Base-by-base conservation (phyloP, 2,113 vertebrate genomes). In the Halcyon senegalensis region DNA sequence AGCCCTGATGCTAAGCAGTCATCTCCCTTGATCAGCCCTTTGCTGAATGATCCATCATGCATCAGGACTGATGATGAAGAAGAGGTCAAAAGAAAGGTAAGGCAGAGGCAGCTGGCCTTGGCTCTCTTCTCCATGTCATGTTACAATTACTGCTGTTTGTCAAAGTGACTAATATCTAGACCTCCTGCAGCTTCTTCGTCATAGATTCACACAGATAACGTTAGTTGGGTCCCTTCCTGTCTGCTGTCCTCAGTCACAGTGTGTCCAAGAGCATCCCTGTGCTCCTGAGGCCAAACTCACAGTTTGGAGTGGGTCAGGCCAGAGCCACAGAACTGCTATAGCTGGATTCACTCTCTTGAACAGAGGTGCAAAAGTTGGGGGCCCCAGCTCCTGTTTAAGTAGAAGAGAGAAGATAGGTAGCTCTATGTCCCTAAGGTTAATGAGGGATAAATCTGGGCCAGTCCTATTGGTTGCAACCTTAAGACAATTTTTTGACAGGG, bases 21-120 rank as follows among this genome's bases (percentile, higher is more conserved):
- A 16, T 99, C 99, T 25, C 99, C 99, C 2, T 97, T 99, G 96
- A 98, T 99, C 97, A 99, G 99, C 95, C 99, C 99, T 7, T 97
- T 99, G 97, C 98, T 99, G 94, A 99, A 99, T 15, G 99, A 99
- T 67, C 98, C 98, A 4, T 96, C 98, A 1, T 98, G 98, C 67
- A 89, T 99, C 13, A 98, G 99, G 97, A 99, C 98, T 0, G 99
- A 99, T 5, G 99, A 99, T 4, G 99, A 99, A 79, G 99, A 99
- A 6, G 99, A 99, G 27, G 98, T 98, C 92, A 98, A 99, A 93
- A 99, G 98, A 97, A 99, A 99, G 99, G 99, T 99, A 95, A 90
- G 24, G 31, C 18, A 3, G 28, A 81, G 44, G 21, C 59, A 46
- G 13, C 15, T 62, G 31, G 28, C 24, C 33, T 70, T 76, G n/a